Evolutionary conservation across 2,888 invertebrate species (phyloP), one percentile per base, ranked within the genome.

Genomic region (Mythimna ferrago): DNA sequence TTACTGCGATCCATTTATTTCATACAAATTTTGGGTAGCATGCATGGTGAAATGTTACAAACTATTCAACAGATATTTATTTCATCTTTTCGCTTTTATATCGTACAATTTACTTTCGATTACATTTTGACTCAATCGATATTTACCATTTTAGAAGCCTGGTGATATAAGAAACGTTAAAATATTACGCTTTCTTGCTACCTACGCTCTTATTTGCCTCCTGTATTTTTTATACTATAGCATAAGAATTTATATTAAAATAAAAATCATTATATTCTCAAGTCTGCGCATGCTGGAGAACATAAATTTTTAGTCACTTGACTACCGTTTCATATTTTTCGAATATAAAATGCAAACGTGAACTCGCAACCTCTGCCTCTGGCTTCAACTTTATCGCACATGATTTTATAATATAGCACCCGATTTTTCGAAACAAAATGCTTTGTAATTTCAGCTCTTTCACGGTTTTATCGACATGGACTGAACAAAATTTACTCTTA

Each of bases 81-180:
- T 84, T 87, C 69, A 83, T 86, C 85, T 71, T 76, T 76, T 85
- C 76, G 84, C 83, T 88, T 88, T 82, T 76, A 63, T 83, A 81
- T 76, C 76, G 74, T 84, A 54, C 70, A 79, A 81, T 93, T 93
- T 93, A 91, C 87, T 92, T 94, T 95, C 80, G 81, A 91, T 92
- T 94, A 94, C 94, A 94, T 94, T 94, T 94, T 94, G 95, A 95
- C 95, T 96, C 95, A 95, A 94, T 93, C 87, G 87, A 89, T 86
- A 88, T 88, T 73, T 80, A 89, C 85, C 90, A 93, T 93, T 90
- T 92, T 94, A 94, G 94, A 91, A 91, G 93, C 93, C 93, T 93
- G 73, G 75, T 85, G 81, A 83, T 69, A 88, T 85, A 87, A 90
- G 83, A 87, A 88, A 82, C 81, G 87, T 88, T 81, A 86, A 89